Base-by-base conservation (phyloP, 2,797 vertebrate genomes). In the Scolopax rusticola region DNA sequence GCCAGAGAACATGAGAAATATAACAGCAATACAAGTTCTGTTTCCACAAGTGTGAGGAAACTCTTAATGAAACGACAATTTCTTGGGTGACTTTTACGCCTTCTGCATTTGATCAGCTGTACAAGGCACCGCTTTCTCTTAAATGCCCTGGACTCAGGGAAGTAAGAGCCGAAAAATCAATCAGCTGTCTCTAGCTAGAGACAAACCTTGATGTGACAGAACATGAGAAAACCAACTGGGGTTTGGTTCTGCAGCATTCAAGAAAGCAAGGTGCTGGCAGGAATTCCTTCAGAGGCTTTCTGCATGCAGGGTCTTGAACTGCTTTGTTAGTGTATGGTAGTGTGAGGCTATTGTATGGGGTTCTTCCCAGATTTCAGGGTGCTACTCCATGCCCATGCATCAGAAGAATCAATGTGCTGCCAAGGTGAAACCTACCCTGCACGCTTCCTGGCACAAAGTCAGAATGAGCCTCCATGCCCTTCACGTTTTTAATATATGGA, bases 21-120 rank as follows among this genome's bases (percentile, higher is more conserved):
- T 60, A 87, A 92, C 92, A 95, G 63, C 56, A 95, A 95, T 92
- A 87, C 76, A 57, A 93, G 43, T 93, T 87, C 75, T 93, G 60
- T 93, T 82, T 97, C 89, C 11, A 11, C 84, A 96, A 91, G 63
- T 79, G n/a, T 87, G 90, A 94, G 90, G 88, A 97, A 88, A 64
- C 53, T 94, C 68, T 95, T 96, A 30, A 77, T 93, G 95, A 96
- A 97, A 89, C 74, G 77, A 79, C 28, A 80, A 24, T 89, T 95
- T 96, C 93, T 70, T 88, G 87, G 48, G 27, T 69, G 65, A 60
- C 92, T 40, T 89, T 90, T 43, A 17, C 32, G 67, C 40, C 27
- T 91, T 68, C 63, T 12, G 8, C 94, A 53, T 93, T 75, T 78
- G 40, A 74, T 91, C 73, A 88, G 40, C 48, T 84, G 28, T 69